Percentiles rank a stretch among this genome's conserved stretches.
Conservation (phyloP, 2,797 vertebrate genomes). For the Hyperoplus lanceolatus region DNA sequence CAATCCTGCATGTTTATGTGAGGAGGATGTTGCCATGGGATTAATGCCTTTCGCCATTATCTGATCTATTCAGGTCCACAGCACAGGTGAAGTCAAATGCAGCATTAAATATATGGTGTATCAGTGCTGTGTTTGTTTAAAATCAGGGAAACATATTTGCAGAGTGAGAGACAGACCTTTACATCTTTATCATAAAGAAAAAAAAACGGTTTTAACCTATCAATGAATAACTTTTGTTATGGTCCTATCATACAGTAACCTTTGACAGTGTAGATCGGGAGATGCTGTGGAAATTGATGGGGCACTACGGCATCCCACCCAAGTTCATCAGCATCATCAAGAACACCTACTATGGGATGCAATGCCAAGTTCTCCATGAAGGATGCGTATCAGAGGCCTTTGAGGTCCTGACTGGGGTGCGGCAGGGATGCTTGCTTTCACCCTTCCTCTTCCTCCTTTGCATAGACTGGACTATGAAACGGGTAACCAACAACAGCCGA, state of each 20-base stretch:
- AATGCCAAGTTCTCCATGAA: no score
- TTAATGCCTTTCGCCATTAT: slow-evolving; percentile 12
- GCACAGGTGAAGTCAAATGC: not conserved
- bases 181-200: not conserved
- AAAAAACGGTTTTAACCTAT: not conserved
- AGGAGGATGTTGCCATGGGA: slow-evolving; percentile 24
- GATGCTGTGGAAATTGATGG: no score
- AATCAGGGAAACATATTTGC: not conserved
- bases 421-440: no score
- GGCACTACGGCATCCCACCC: no score
- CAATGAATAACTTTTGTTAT: not conserved
- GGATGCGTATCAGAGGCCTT: no score
- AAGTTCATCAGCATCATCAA: no score
- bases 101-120: not conserved
- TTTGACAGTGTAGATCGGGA: no score
- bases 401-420: no score
- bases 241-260: not conserved
- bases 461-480: no score
- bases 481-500: no score
- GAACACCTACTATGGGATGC: no score
- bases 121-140: not conserved
- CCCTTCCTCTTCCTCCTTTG: no score
- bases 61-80: slow-evolving; percentile 12
- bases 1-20: slow-evolving; percentile 27
- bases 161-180: not conserved